Evolutionary conservation across 1,140 invertebrate species (phyloP).

Genomic region (Hestina assimilis): DNA sequence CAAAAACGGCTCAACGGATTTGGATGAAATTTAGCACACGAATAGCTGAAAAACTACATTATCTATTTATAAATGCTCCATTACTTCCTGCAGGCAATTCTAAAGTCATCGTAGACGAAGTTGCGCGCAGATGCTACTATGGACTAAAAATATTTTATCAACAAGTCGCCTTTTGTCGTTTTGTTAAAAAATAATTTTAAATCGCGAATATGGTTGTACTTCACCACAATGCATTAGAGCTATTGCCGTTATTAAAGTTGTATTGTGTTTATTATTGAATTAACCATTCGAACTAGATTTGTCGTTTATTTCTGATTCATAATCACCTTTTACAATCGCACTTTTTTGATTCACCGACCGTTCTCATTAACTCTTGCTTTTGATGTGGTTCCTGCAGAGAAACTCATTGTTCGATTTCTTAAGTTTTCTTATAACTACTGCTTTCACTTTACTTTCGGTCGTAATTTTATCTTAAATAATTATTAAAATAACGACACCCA

Average conservation of each 20-base stretch:
- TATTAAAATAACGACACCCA: background rate
- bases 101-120: too few relatives aligned
- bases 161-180: too few relatives aligned
- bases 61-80: too few relatives aligned
- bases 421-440: slow-evolving; percentile 23
- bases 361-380: slow-evolving; percentile 55
- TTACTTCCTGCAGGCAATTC: too few relatives aligned
- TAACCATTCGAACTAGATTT: background rate
- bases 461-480: background rate
- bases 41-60: too few relatives aligned
- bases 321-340: slow-evolving; percentile 5
- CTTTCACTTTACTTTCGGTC: slow-evolving; percentile 28
- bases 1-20: too few relatives aligned
- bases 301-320: slow-evolving; percentile 6
- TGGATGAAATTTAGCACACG: too few relatives aligned
- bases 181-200: background rate
- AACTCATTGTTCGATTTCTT: slow-evolving; percentile 20
- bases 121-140: too few relatives aligned
- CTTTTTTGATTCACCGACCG: slow-evolving; percentile 42
- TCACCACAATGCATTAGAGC: background rate
- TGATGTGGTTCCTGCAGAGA: slow-evolving; percentile 21
- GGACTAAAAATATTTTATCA: too few relatives aligned
- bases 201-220: background rate
- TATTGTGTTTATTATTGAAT: slow-evolving; percentile 10
- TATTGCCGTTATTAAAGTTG: slow-evolving; percentile 6